Conservation (phyloP, 1,140 invertebrate genomes). For the Schlechtendalia chinensis region DNA sequence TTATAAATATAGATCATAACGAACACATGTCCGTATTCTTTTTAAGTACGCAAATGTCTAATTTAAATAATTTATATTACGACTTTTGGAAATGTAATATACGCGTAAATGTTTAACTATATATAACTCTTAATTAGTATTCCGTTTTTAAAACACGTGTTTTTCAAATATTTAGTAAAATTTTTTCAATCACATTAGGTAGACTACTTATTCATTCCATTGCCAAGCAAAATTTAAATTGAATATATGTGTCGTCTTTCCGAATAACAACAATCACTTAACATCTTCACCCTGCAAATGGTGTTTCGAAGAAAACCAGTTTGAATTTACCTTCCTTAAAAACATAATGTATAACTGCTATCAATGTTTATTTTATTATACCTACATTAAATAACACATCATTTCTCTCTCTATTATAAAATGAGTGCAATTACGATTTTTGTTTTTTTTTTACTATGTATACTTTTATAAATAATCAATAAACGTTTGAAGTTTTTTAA, state of each 20-base stretch:
- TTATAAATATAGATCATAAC: background rate
- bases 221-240: background rate
- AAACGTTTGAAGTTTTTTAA: constrained; percentile 12
- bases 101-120: background rate
- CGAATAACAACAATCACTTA: background rate
- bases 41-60: background rate
- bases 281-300: background rate
- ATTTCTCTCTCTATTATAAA: background rate
- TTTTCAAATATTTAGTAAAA: constrained; percentile 3
- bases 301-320: constrained; percentile 9
- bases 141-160: background rate
- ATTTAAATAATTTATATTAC: background rate
- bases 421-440: background rate
- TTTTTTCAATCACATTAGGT: background rate
- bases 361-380: constrained; percentile 28
- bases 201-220: too few relatives aligned
- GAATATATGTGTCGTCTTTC: background rate
- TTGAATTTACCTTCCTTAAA: background rate
- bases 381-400: background rate
- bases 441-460: background rate
- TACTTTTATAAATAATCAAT: background rate
- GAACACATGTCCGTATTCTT: background rate
- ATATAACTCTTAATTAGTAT: background rate
- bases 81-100: too few relatives aligned
- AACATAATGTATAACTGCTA: constrained; percentile 5